phyloP scores from a whole-genome alignment of 2,797 vertebrate genomes.

The Acanthornis magna region DNA sequence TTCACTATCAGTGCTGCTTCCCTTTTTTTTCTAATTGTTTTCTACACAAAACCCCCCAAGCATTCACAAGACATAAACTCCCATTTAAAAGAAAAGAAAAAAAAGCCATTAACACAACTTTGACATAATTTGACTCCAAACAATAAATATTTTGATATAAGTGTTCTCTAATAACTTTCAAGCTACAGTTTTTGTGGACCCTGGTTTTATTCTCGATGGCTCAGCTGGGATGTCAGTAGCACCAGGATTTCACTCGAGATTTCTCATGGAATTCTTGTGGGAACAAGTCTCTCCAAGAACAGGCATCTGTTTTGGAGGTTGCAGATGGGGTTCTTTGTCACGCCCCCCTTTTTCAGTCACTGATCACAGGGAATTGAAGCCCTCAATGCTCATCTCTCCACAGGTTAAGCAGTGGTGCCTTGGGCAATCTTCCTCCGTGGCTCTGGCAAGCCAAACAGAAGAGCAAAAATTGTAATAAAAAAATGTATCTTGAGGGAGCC shows the following conservation, averaged over 20 bases:
- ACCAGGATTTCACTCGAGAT: neutral
- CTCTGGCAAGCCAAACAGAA: neutral
- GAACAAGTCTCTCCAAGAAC: neutral
- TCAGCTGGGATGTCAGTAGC: neutral
- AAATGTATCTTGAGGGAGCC: neutral
- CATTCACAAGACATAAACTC: neutral
- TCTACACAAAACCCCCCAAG: neutral
- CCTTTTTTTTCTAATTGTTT: neutral
- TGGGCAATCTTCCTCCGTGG: neutral
- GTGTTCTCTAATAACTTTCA: neutral
- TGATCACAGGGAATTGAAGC: neutral
- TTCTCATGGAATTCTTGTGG: neutral
- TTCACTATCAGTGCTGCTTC: neutral
- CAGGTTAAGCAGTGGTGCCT: neutral
- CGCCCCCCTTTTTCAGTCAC: neutral
- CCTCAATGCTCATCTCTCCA: neutral
- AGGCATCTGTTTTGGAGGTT: neutral
- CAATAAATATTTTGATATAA: neutral
- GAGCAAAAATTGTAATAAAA: neutral
- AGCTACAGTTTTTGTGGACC: neutral
- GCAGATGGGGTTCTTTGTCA: neutral
- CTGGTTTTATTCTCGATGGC: neutral
- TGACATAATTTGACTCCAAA: neutral
- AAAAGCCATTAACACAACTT: neutral
- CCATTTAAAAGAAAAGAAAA: neutral